Conservation (phyloP, 1,140 invertebrate species). For the Philaenus spumarius region DNA sequence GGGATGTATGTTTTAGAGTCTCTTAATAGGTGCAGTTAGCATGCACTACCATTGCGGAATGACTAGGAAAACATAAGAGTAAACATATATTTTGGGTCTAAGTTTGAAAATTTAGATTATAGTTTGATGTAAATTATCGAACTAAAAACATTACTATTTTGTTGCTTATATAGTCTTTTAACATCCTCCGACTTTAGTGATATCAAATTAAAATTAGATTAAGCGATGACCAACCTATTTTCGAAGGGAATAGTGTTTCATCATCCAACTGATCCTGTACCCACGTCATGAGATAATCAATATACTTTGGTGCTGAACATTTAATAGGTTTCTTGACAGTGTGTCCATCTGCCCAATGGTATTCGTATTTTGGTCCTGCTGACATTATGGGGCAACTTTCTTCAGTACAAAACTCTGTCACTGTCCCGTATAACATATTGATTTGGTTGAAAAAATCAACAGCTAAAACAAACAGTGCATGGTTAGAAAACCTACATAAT, state of each 20-base stretch:
- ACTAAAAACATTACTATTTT: too few species aligned
- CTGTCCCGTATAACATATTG: constrained; percentile 99
- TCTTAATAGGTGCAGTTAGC: too few species aligned
- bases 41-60: too few species aligned
- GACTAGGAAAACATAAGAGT: too few species aligned
- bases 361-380: constrained; percentile 97
- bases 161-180: too few species aligned
- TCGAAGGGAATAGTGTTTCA: constrained; percentile 96
- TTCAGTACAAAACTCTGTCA: constrained; percentile 98
- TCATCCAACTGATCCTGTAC: constrained; percentile 99
- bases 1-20: too few species aligned
- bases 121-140: too few species aligned
- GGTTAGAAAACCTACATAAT: background rate
- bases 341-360: constrained; percentile 99
- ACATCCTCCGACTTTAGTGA: too few species aligned
- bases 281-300: constrained; percentile 99
- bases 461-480: constrained; percentile 60
- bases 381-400: constrained; percentile 98
- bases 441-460: constrained; percentile 99
- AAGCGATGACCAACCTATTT: constrained; percentile 83
- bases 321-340: constrained; percentile 99
- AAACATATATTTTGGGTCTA: too few species aligned
- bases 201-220: too few species aligned
- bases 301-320: constrained; percentile 98
- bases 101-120: too few species aligned